A percentile compares a stretch with the other conserved stretches of the same genome.
phyloP scores from a whole-genome alignment of 53 echinoderm and acorn worm genomes.

The Holothuria leucospilota region DNA sequence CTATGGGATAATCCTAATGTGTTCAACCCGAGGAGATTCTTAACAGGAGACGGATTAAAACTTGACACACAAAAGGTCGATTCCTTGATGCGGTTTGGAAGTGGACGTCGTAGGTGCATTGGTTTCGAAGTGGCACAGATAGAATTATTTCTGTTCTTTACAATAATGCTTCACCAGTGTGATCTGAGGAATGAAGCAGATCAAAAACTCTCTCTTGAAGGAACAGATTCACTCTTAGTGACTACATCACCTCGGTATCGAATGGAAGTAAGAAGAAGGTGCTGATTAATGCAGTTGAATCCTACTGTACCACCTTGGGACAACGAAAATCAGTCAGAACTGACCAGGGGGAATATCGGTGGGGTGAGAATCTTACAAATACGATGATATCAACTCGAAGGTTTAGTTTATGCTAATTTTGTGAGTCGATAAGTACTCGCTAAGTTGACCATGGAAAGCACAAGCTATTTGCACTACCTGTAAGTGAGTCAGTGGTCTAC shows the following conservation, averaged over 20 bases:
- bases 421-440: no score
- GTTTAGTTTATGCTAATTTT: no score
- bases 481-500: no score
- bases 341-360: no score
- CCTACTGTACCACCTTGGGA: no score
- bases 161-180: slow-evolving; percentile 44
- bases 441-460: no score
- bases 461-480: no score
- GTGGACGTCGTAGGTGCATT: slow-evolving; percentile 51
- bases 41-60: slow-evolving; percentile 62
- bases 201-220: slow-evolving; percentile 33
- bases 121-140: slow-evolving; percentile 48
- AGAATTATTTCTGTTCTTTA: slow-evolving; percentile 53
- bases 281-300: neutral
- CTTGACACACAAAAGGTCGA: slow-evolving; percentile 31
- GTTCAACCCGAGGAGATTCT: slow-evolving; percentile 52
- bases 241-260: neutral
- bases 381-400: no score
- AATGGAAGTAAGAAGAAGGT: neutral
- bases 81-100: slow-evolving; percentile 32
- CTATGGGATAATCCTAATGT: slow-evolving; percentile 47
- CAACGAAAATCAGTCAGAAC: no score
- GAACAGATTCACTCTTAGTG: neutral
- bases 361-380: no score
- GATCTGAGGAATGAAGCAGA: slow-evolving; percentile 17